Percentiles rank a stretch among this genome's conserved stretches.
Evolutionary conservation across 2,888 invertebrate species (phyloP).

Genomic region (Drosophila limbata): DNA sequence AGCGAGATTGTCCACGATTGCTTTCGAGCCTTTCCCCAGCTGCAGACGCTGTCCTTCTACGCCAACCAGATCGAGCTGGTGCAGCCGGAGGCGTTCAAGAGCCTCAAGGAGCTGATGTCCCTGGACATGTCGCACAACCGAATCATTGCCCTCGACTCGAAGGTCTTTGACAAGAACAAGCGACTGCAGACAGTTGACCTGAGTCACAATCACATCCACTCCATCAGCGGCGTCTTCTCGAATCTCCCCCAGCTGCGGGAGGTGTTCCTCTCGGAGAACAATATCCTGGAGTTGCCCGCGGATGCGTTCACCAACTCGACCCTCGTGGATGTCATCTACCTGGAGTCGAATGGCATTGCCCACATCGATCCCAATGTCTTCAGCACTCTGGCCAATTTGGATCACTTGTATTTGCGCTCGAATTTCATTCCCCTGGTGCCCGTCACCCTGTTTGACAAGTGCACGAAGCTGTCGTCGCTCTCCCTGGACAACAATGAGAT

Average conservation of each 20-base stretch:
- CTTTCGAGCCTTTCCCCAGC: constrained; percentile 92
- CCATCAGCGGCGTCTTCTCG: constrained; percentile 93
- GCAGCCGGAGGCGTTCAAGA: constrained; percentile 91
- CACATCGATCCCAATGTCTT: constrained; percentile 92
- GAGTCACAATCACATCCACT: constrained; percentile 95
- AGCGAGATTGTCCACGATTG: constrained; percentile 91
- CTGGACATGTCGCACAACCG: constrained; percentile 95
- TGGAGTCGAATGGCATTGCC: constrained; percentile 94
- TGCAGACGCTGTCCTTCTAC: constrained; percentile 92
- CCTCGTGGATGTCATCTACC: constrained; percentile 92
- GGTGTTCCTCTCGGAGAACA: constrained; percentile 94
- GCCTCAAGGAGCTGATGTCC: constrained; percentile 91
- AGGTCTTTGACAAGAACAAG: constrained; percentile 91
- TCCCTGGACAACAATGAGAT: constrained; percentile 95
- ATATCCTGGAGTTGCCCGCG: constrained; percentile 92
- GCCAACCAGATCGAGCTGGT: constrained; percentile 93
- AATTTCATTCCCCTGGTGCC: constrained; percentile 94
- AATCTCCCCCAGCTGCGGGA: constrained; percentile 92
- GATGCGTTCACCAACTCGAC: constrained; percentile 92
- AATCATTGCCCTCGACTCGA: constrained; percentile 90
- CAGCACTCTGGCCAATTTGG: constrained; percentile 90
- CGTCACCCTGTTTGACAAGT: constrained; percentile 90
- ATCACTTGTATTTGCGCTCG: constrained; percentile 93
- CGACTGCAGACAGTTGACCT: constrained; percentile 93
- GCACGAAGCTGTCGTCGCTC: constrained; percentile 91